phyloP scores from a whole-genome alignment of 2,797 vertebrate genomes.

The Nannoperca australis region DNA sequence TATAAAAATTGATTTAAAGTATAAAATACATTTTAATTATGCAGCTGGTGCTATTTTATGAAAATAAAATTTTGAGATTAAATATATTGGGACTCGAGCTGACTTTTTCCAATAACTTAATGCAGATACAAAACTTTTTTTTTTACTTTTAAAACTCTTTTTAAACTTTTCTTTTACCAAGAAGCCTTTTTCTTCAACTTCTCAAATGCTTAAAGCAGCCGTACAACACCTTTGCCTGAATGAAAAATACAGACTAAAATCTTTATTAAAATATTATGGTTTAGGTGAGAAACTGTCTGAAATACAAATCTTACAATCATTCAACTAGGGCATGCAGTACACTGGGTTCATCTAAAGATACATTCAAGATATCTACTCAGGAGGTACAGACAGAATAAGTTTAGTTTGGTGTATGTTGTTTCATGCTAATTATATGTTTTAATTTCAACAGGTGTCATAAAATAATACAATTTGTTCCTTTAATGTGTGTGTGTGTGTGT shows the following conservation, averaged over 20 bases:
- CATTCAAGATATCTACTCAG: background rate
- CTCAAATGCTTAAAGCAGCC: background rate
- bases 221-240: background rate
- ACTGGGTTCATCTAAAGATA: conserved; percentile 9
- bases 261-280: background rate
- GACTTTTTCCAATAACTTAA: background rate
- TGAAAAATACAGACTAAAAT: background rate
- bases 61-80: conserved; percentile 2
- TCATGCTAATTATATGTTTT: too few relatives aligned
- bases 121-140: background rate
- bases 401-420: background rate
- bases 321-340: background rate
- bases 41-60: background rate
- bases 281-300: background rate
- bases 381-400: background rate
- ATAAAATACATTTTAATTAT: background rate
- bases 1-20: background rate
- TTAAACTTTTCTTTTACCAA: background rate
- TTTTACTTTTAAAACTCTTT: conserved; percentile 4
- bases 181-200: background rate
- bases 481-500: conserved; percentile 42
- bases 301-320: background rate
- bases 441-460: too few relatives aligned
- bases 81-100: background rate
- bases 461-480: background rate